These are phyloP conservation scores for Bucco capensis DNA, from an alignment of 2,113 vertebrate genomes.

Conservation along the genomic window DNA sequence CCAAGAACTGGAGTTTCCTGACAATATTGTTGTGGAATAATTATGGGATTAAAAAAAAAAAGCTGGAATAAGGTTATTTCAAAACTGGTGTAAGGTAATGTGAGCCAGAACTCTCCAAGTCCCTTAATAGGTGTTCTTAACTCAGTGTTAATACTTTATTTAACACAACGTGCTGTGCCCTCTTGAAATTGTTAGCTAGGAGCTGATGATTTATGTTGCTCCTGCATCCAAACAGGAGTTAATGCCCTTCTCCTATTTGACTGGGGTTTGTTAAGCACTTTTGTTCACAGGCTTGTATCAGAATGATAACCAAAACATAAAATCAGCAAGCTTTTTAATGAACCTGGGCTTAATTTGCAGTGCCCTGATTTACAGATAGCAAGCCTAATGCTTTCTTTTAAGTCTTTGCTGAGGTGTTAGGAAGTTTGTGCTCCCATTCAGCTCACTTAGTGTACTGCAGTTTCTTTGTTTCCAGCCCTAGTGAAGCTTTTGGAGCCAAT, in stretches of 20 bases:
- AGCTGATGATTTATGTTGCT: constrained; percentile 43
- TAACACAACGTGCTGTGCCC: constrained; percentile 31
- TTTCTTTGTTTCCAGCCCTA: constrained; percentile 23
- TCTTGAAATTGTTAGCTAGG: constrained; percentile 51
- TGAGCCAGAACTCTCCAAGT: constrained; percentile 57
- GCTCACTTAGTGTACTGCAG: background rate
- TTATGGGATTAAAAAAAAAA: constrained; percentile 51
- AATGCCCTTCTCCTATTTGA: constrained; percentile 43
- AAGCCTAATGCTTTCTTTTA: background rate
- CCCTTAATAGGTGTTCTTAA: constrained; percentile 60
- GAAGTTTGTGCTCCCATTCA: background rate
- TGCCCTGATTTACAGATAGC: constrained; percentile 49
- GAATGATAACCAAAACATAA: constrained; percentile 53
- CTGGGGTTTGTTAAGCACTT: constrained; percentile 32
- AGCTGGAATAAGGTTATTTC: constrained; percentile 40
- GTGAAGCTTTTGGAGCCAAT: background rate
- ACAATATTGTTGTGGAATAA: background rate
- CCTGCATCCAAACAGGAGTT: constrained; percentile 28
- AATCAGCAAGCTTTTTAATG: constrained; percentile 54
- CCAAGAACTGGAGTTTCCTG: constrained; percentile 1
- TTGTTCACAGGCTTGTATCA: constrained; percentile 15
- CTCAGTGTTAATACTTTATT: constrained; percentile 57
- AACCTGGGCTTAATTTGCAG: constrained; percentile 15
- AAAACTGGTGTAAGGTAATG: constrained; percentile 25
- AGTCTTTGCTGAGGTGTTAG: constrained; percentile 12